phyloP scores from a whole-genome alignment of 1,140 invertebrate genomes.

The Parasteatoda tepidariorum region DNA sequence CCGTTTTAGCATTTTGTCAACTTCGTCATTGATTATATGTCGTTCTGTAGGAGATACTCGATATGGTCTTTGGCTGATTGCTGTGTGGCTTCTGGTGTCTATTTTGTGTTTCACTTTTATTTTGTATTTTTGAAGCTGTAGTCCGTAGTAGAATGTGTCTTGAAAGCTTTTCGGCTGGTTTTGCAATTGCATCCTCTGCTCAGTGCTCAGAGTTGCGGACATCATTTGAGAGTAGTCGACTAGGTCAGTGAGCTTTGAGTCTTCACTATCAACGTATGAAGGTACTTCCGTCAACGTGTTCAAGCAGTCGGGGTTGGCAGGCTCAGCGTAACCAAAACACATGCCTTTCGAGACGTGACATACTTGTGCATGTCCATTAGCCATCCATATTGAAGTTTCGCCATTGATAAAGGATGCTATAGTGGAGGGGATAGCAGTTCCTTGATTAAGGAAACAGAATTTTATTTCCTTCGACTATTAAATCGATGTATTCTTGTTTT shows the following conservation, averaged over 20 bases:
- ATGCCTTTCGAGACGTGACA: not conserved
- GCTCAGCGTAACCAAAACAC: not conserved
- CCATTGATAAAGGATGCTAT: too few relatives aligned
- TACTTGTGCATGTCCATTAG: not conserved
- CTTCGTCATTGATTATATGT: constrained; percentile 63
- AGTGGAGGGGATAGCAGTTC: not conserved
- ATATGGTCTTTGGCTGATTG: not conserved
- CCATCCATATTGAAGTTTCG: too few relatives aligned
- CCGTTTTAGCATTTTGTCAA: constrained; percentile 66
- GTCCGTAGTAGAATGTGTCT: not conserved
- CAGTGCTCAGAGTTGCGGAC: too few relatives aligned
- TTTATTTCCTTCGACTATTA: not conserved
- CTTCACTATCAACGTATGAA: not conserved
- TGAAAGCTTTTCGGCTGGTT: not conserved
- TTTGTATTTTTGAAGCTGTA: not conserved
- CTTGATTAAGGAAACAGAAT: too few relatives aligned
- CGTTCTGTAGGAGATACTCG: constrained; percentile 25
- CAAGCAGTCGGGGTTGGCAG: not conserved
- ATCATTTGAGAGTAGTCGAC: too few relatives aligned
- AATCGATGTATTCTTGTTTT: not conserved
- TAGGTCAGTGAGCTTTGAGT: not conserved
- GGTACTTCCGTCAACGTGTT: not conserved
- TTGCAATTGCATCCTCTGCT: too few relatives aligned
- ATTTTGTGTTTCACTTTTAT: constrained; percentile 63
- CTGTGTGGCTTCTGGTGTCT: constrained; percentile 56